These are phyloP conservation scores for Anableps anableps DNA, from an alignment of 2,797 vertebrate species.

Conservation along the genomic window DNA sequence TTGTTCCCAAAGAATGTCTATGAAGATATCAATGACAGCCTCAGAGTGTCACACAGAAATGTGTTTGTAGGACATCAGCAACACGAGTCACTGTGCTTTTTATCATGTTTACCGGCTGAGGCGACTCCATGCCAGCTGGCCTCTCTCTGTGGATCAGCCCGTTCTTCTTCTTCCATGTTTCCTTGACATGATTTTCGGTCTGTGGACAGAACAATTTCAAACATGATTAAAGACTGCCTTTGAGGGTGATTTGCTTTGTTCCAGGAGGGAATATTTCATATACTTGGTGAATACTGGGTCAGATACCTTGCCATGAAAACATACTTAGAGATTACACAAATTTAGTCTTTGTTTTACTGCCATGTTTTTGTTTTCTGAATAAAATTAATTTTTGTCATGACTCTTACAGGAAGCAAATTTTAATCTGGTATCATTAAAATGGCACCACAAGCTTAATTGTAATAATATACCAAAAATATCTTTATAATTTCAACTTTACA, in stretches of 20 bases:
- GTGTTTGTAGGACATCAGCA: slow-evolving; percentile 12
- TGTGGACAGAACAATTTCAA: slow-evolving; percentile 38
- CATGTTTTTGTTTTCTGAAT: neutral
- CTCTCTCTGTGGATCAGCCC: slow-evolving; percentile 78
- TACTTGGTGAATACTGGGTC: neutral
- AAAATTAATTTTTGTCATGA: neutral
- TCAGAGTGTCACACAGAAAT: slow-evolving; percentile 11
- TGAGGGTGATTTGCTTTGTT: slow-evolving; percentile 6
- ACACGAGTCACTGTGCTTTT: slow-evolving; percentile 32
- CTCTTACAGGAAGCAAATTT: neutral
- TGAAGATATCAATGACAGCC: slow-evolving; percentile 49
- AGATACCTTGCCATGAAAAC: neutral
- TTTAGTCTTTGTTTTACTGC: neutral
- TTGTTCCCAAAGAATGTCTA: slow-evolving; percentile 32
- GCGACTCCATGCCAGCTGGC: slow-evolving; percentile 81
- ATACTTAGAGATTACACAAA: neutral
- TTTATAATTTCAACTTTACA: neutral
- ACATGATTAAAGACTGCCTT: slow-evolving; percentile 10
- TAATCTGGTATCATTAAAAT: neutral
- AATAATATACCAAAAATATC: neutral
- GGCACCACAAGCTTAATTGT: neutral
- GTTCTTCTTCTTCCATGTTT: slow-evolving; percentile 76
- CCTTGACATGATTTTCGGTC: slow-evolving; percentile 67
- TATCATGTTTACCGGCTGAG: slow-evolving; percentile 70
- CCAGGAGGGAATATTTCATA: neutral